These are phyloP conservation scores for Pelobates cultripes DNA, from an alignment of 2,797 vertebrate species.

Conservation along the genomic window DNA sequence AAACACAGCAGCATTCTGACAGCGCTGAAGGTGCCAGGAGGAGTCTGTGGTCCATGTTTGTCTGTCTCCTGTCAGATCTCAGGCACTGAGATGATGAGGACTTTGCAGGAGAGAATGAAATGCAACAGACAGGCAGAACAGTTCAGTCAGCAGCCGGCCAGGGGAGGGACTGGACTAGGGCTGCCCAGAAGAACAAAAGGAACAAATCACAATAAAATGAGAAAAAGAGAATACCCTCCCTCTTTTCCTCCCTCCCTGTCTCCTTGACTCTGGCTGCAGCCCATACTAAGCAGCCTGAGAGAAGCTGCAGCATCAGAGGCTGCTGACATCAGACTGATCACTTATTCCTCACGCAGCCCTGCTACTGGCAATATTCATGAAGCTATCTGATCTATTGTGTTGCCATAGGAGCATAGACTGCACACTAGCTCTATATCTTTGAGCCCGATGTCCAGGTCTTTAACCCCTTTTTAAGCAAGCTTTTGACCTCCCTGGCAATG, in stretches of 20 bases:
- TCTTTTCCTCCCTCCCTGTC: constrained; percentile 53
- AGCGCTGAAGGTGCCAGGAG: constrained; percentile 57
- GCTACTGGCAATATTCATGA: constrained; percentile 91
- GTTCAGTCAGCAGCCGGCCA: constrained; percentile 50
- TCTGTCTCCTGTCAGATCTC: constrained; percentile 59
- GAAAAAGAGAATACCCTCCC: constrained; percentile 45
- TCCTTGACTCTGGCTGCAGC: constrained; percentile 62
- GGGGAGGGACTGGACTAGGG: constrained; percentile 57
- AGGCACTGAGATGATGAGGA: constrained; percentile 59
- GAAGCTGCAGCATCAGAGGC: constrained; percentile 75
- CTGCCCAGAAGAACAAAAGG: constrained; percentile 53
- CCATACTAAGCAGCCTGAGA: constrained; percentile 68
- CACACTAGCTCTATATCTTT: constrained; percentile 87
- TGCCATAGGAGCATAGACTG: constrained; percentile 92
- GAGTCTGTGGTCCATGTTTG: constrained; percentile 57
- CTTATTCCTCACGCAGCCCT: constrained; percentile 78
- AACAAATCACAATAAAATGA: constrained; percentile 53
- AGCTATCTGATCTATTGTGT: constrained; percentile 85
- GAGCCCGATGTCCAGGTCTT: constrained; percentile 67
- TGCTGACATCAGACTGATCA: constrained; percentile 85
- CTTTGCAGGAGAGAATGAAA: constrained; percentile 64
- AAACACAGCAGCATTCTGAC: constrained; percentile 39
- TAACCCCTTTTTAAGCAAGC: constrained; percentile 58
- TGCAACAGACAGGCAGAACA: constrained; percentile 60
- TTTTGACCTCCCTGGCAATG: constrained; percentile 22